Conservation (phyloP, 2,888 invertebrate species). For the Coleophora deauratella region DNA sequence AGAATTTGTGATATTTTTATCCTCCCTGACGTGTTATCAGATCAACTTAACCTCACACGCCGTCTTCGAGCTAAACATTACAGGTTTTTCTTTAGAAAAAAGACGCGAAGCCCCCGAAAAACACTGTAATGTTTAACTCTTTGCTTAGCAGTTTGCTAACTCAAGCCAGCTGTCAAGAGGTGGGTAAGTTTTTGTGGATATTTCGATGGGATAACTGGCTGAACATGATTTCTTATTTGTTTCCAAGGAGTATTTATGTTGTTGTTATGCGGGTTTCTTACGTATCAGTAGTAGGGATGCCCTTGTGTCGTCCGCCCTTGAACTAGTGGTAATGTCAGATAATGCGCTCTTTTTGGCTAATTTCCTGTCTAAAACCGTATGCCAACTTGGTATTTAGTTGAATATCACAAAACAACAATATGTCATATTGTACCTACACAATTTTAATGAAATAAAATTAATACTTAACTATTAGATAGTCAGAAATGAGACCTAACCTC, state of each 20-base stretch:
- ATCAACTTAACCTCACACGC: constrained; percentile 47
- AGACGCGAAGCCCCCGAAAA: constrained; percentile 46
- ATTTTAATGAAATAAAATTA: constrained; percentile 7
- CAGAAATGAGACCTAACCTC: constrained; percentile 53
- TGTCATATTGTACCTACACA: neutral
- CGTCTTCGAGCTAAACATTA: constrained; percentile 38
- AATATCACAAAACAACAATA: no score
- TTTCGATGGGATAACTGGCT: constrained; percentile 10
- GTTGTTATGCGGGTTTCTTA: constrained; percentile 4
- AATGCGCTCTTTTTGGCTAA: constrained; percentile 21
- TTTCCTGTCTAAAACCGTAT: no score
- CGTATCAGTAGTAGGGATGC: constrained; percentile 18
- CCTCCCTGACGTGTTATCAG: constrained; percentile 60
- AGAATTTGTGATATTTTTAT: constrained; percentile 64
- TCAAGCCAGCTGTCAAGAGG: constrained; percentile 83
- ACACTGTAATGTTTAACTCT: constrained; percentile 77
- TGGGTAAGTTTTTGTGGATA: constrained; percentile 76
- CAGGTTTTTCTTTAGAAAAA: constrained; percentile 35
- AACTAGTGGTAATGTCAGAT: constrained; percentile 42
- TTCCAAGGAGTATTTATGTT: neutral
- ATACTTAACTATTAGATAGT: constrained; percentile 48
- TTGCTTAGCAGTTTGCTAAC: constrained; percentile 76
- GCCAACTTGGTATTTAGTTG: no score
- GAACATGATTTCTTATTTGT: constrained; percentile 1
- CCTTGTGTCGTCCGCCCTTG: constrained; percentile 64